These are phyloP conservation scores for Anthopleura xanthogrammica DNA, from an alignment of 92 coral and sea anemone species.

Conservation along the genomic window DNA sequence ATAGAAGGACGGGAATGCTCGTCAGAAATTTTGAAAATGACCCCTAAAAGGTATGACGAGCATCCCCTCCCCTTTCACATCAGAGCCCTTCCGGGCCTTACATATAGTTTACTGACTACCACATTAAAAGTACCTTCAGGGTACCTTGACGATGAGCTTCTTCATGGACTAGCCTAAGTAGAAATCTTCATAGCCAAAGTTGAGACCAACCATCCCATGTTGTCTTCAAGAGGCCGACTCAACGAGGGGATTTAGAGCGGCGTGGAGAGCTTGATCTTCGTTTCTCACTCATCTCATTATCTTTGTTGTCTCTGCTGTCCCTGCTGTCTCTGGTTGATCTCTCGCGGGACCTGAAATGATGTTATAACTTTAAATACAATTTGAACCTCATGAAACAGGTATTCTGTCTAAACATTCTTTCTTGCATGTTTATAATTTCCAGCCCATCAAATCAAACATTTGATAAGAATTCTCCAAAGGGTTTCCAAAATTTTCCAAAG, in stretches of 20 bases:
- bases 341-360: constrained; percentile 61
- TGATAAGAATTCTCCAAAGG: too few species aligned
- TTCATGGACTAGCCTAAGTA: background rate
- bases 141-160: background rate
- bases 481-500: too few species aligned
- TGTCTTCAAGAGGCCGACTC: background rate
- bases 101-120: background rate
- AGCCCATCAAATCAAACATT: too few species aligned
- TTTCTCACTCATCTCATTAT: constrained; percentile 10
- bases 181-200: background rate
- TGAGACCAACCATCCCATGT: background rate
- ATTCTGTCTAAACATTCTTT: background rate
- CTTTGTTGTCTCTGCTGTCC: constrained; percentile 1
- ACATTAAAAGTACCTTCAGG: background rate
- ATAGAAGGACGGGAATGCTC: too few species aligned
- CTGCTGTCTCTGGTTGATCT: constrained; percentile 39
- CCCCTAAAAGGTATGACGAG: too few species aligned
- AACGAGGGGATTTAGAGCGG: constrained; percentile 50
- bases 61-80: too few species aligned
- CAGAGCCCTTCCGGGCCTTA: background rate
- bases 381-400: background rate
- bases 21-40: too few species aligned
- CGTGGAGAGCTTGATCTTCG: constrained; percentile 40
- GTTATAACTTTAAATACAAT: background rate
- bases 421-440: too few species aligned